These are phyloP conservation scores for Drosophila burlai DNA, from an alignment of 1,140 invertebrate species.

Conservation along the genomic window DNA sequence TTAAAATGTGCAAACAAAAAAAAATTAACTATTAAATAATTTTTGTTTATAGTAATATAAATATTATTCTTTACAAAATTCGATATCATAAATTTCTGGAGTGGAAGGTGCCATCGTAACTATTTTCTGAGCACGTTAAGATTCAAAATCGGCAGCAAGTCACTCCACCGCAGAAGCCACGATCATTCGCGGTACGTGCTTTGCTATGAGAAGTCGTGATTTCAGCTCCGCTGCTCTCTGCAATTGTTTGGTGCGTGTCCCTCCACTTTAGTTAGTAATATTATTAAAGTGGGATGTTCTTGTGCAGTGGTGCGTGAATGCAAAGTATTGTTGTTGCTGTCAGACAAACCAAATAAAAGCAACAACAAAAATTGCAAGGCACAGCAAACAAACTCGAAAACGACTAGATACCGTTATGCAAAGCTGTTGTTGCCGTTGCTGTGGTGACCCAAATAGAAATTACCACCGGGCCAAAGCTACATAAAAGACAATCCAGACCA, in stretches of 20 bases:
- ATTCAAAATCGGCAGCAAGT: neutral
- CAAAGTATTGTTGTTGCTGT: constrained; percentile 41
- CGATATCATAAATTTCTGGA: neutral
- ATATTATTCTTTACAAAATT: neutral
- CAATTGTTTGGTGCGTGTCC: constrained; percentile 23
- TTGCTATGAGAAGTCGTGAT: constrained; percentile 63
- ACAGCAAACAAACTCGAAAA: constrained; percentile 37
- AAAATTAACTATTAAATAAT: no score
- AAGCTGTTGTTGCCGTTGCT: constrained; percentile 60
- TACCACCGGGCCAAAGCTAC: constrained; percentile 51
- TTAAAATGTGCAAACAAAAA: no score
- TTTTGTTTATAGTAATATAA: neutral
- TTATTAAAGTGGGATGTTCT: constrained; percentile 28
- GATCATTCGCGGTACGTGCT: constrained; percentile 63
- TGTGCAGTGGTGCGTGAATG: constrained; percentile 62
- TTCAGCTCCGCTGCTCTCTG: constrained; percentile 18
- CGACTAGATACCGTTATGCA: constrained; percentile 67
- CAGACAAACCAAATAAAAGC: constrained; percentile 5
- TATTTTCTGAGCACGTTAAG: neutral
- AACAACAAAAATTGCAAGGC: constrained; percentile 10
- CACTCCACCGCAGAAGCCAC: constrained; percentile 29
- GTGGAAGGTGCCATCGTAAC: neutral
- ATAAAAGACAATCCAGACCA: constrained; percentile 38
- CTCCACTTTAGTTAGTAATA: constrained; percentile 20
- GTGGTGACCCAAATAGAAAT: constrained; percentile 71